phyloP scores from a whole-genome alignment of 1,140 invertebrate species.

The Drosophila setifemur region DNA sequence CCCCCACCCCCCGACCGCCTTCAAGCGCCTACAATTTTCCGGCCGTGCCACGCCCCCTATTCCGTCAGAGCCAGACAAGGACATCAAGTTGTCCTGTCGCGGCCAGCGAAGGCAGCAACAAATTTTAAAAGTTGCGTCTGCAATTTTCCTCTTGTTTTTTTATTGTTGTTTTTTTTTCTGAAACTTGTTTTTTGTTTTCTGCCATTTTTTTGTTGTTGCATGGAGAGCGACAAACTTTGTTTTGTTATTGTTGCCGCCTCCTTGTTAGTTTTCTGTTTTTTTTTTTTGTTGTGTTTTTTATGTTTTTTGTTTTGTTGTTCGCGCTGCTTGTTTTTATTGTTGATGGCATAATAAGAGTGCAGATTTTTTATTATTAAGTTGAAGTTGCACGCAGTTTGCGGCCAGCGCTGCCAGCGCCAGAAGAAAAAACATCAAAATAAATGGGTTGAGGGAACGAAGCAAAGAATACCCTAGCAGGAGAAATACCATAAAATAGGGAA shows the following conservation, averaged over 20 bases:
- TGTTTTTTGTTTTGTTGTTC: conserved; percentile 32
- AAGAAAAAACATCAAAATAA: conserved; percentile 1
- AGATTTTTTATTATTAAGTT: conserved; percentile 73
- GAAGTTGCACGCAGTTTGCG: conserved; percentile 70
- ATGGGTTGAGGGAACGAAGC: too few species aligned
- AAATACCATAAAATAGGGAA: background rate
- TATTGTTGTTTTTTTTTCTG: conserved; percentile 31
- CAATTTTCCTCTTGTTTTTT: conserved; percentile 37
- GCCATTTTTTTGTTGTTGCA: conserved; percentile 16
- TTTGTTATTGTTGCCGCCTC: conserved; percentile 40
- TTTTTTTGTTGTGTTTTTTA: background rate
- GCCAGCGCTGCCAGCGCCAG: conserved; percentile 36
- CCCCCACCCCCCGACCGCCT: too few species aligned
- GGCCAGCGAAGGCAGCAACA: conserved; percentile 31
- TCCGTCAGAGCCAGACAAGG: conserved; percentile 44
- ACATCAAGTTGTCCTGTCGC: conserved; percentile 46
- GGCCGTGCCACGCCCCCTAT: background rate
- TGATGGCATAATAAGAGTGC: conserved; percentile 74
- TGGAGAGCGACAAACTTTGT: conserved; percentile 58
- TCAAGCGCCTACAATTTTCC: too few species aligned
- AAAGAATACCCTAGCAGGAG: background rate
- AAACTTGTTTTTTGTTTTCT: conserved; percentile 4
- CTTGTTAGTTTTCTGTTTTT: conserved; percentile 7
- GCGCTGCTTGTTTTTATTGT: conserved; percentile 65
- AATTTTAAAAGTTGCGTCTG: conserved; percentile 44